Evolutionary conservation across 2,888 invertebrate genomes (phyloP).

Genomic region (Oligia latruncula): DNA sequence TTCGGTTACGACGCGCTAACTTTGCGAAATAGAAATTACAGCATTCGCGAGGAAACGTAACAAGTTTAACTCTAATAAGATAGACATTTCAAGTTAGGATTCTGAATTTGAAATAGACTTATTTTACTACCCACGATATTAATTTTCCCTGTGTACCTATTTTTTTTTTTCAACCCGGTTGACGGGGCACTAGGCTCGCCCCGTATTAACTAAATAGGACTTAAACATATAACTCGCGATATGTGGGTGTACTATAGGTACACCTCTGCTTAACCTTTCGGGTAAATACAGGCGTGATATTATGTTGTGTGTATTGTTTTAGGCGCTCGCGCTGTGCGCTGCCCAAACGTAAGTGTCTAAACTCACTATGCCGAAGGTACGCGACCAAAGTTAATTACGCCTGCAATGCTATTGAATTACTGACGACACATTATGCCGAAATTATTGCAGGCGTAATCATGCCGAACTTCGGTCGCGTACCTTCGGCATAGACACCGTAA

Average conservation of each 20-base stretch:
- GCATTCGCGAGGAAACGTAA: slow-evolving; percentile 22
- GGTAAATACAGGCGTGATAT: not conserved
- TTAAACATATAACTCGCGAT: not conserved
- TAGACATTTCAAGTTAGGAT: slow-evolving; percentile 5
- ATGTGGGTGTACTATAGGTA: not conserved
- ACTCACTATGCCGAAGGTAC: too few species aligned
- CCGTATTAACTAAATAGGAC: not conserved
- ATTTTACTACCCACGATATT: not conserved
- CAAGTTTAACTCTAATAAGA: slow-evolving; percentile 22
- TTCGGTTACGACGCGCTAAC: slow-evolving; percentile 30
- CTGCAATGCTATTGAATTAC: too few species aligned
- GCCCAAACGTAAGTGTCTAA: too few species aligned
- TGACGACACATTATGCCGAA: too few species aligned
- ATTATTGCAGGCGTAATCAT: too few species aligned
- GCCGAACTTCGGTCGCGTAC: too few species aligned
- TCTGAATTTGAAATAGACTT: not conserved
- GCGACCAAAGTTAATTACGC: too few species aligned
- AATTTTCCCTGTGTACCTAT: not conserved
- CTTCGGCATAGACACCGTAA: too few species aligned
- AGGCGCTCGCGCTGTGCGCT: too few species aligned
- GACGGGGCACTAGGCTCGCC: too few species aligned
- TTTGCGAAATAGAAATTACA: slow-evolving; percentile 45
- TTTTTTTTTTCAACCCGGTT: not conserved
- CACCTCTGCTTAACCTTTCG: not conserved
- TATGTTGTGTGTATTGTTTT: not conserved